These are phyloP conservation scores for Camponotus floridanus DNA, from an alignment of 1,140 invertebrate species.

Conservation along the genomic window DNA sequence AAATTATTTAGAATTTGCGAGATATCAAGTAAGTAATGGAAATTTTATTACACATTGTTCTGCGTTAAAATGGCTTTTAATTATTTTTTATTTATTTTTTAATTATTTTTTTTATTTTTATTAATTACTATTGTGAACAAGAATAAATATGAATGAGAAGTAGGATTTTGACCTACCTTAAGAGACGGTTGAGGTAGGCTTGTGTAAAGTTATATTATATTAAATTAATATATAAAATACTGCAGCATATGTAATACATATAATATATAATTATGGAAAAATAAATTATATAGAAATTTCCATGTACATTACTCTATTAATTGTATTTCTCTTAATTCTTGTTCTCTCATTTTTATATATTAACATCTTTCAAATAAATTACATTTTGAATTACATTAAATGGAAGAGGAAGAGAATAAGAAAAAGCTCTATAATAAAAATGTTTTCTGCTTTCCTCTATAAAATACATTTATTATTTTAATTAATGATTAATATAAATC, in stretches of 20 bases:
- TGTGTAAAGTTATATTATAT: slow-evolving; percentile 46
- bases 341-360: not conserved
- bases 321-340: not conserved
- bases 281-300: slow-evolving; percentile 3
- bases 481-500: not conserved
- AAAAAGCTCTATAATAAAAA: not conserved
- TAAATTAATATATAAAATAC: slow-evolving; percentile 23
- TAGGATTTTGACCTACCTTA: slow-evolving; percentile 34
- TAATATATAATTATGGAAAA: not conserved
- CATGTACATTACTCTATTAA: not conserved
- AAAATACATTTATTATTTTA: too few species aligned
- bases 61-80: not conserved
- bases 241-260: not conserved
- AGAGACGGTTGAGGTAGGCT: slow-evolving; percentile 9
- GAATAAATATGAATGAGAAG: not conserved
- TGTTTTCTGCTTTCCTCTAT: too few species aligned
- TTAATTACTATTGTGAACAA: too few species aligned
- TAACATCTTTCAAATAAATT: slow-evolving; percentile 18
- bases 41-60: slow-evolving; percentile 10
- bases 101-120: too few species aligned
- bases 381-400: not conserved
- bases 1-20: not conserved
- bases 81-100: slow-evolving; percentile 21
- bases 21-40: not conserved
- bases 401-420: not conserved